Percentiles rank a stretch among this genome's conserved stretches.
Evolutionary conservation across 1,140 invertebrate species (phyloP).

Genomic region (Musca domestica): DNA sequence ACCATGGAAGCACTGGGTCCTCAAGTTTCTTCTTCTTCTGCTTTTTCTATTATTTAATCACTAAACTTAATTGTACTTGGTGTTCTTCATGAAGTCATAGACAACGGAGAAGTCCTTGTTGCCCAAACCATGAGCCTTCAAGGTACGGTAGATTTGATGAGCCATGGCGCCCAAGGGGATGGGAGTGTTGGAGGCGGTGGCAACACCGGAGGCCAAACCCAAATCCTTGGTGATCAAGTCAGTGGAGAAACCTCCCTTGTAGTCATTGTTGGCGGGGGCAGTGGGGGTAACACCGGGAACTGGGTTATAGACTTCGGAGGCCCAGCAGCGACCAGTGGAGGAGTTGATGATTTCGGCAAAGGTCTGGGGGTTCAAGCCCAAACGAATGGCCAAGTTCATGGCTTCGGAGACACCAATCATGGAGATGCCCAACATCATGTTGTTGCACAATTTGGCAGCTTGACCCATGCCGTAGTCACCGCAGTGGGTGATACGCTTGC

Average conservation of each 20-base stretch:
- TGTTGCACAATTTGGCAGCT: constrained; percentile 96
- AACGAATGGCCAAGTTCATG: constrained; percentile 87
- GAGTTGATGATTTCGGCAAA: constrained; percentile 89
- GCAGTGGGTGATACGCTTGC: constrained; percentile 88
- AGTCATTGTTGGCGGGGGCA: constrained; percentile 85
- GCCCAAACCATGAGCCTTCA: constrained; percentile 72
- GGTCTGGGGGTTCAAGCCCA: constrained; percentile 88
- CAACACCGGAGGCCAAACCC: constrained; percentile 81
- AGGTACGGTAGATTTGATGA: constrained; percentile 82
- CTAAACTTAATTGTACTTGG: constrained; percentile 50
- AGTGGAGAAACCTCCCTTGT: constrained; percentile 89
- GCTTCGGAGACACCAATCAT: constrained; percentile 91
- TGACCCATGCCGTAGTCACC: constrained; percentile 88
- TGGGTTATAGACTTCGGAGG: constrained; percentile 95
- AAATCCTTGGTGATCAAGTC: constrained; percentile 94
- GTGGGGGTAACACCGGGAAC: constrained; percentile 85
- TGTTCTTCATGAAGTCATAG: constrained; percentile 76
- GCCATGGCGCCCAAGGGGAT: constrained; percentile 83
- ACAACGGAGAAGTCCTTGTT: constrained; percentile 92
- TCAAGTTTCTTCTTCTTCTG: not conserved
- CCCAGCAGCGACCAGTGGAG: constrained; percentile 94
- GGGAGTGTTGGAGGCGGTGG: constrained; percentile 69
- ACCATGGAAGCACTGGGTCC: constrained; percentile 6
- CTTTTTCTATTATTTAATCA: not conserved
- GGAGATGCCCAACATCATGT: constrained; percentile 87